Base-by-base conservation (phyloP, 1,140 invertebrate species). In the Heliconius eleuchia region DNA sequence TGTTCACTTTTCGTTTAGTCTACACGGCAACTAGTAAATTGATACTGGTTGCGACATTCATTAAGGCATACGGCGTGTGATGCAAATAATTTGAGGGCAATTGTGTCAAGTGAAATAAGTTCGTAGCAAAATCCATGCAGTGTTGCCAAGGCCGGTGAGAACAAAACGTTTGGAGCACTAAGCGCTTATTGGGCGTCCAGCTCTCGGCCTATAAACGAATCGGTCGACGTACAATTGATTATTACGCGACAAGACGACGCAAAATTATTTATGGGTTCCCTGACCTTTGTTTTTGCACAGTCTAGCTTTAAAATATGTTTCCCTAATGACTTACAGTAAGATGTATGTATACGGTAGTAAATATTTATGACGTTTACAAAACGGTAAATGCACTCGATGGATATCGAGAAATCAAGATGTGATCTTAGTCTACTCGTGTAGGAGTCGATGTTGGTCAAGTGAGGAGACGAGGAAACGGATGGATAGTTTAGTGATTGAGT, bases 81-180 rank as follows among this genome's bases (percentile, higher is more conserved):
- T 83, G 82, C 85, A 83, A 84, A 84, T 85, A 82, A 86, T 85
- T 78, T 75, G 77, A 78, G 77, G 77, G 78, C 83, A 87, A 86
- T 86, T 86, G 80, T 81, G 79, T 78, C 85, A 88, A 88, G 87
- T 89, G 86, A 83, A 83, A 85, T 81, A 85, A 79, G 83, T 86
- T 84, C 80, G 80, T 80, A 76, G 80, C 82, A 77, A 86, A 87
- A 85, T 85, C 79, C 82, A 84, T 87, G 82, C 83, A 85, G 83
- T 84, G 77, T 80, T 80, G 70, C 75, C 87, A 85, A 87, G 85
- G 86, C 84, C 83, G 82, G 74, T 85, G 50, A 70, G 79, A 81
- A 71, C 79, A 74, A 80, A 84, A 81, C 71, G 75, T 77, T 80
- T 50, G 30, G 39, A 75, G 66, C 74, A 50, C 3, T 19, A 7